These are phyloP conservation scores for Trichopria drosophilae DNA, from an alignment of 2,888 invertebrate species.

Conservation along the genomic window DNA sequence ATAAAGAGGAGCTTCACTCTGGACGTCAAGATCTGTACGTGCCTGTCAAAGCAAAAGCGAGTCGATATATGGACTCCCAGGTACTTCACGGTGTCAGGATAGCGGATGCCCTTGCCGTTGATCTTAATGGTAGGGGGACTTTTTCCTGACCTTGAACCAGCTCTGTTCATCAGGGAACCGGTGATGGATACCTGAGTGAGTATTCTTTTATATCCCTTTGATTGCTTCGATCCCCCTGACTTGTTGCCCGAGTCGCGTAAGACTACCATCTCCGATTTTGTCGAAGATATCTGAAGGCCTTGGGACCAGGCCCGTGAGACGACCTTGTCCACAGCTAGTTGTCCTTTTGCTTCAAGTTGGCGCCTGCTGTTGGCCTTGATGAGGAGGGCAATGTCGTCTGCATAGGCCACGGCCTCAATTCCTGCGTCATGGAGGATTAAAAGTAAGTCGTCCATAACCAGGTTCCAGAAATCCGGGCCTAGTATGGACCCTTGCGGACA, in stretches of 20 bases:
- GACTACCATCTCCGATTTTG: slow-evolving; percentile 17
- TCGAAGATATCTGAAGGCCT: slow-evolving; percentile 17
- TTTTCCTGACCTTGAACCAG: too few relatives aligned
- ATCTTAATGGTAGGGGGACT: too few relatives aligned
- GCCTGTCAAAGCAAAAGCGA: too few relatives aligned
- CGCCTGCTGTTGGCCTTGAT: background rate
- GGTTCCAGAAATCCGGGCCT: background rate
- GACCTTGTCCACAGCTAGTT: background rate
- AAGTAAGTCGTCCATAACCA: background rate
- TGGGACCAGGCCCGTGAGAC: background rate
- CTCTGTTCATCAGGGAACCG: too few relatives aligned
- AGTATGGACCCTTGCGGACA: slow-evolving; percentile 3
- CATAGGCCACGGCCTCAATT: background rate
- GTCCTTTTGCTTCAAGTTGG: slow-evolving; percentile 6
- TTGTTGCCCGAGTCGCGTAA: slow-evolving; percentile 7
- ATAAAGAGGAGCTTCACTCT: too few relatives aligned
- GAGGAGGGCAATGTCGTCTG: background rate
- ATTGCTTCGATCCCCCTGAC: too few relatives aligned
- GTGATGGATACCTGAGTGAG: too few relatives aligned
- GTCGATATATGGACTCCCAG: too few relatives aligned
- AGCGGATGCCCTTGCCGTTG: too few relatives aligned
- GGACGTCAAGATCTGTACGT: too few relatives aligned
- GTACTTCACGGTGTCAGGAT: too few relatives aligned
- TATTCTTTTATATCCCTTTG: too few relatives aligned
- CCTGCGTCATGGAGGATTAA: background rate